A percentile compares a stretch with the other conserved stretches of the same genome.
phyloP scores from a whole-genome alignment of 2,888 invertebrate genomes.

The Cryptophagus acutangulus region DNA sequence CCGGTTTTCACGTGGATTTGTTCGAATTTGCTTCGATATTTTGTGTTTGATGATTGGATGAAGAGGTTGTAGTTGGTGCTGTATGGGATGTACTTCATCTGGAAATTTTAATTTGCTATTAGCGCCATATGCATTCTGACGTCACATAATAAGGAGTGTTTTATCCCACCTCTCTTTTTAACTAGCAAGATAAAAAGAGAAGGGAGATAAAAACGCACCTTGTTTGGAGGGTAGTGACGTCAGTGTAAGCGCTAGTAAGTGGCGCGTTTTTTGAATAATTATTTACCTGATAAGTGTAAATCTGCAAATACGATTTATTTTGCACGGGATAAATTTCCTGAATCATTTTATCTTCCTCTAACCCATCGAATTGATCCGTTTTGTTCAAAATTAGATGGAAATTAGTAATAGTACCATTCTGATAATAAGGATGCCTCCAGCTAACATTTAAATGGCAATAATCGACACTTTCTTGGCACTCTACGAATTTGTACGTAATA shows the following conservation, averaged over 20 bases:
- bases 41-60: constrained; percentile 35
- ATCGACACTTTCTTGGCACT: constrained; percentile 31
- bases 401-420: constrained; percentile 37
- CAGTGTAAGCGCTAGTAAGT: too few species aligned
- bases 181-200: too few species aligned
- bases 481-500: constrained; percentile 36
- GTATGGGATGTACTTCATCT: constrained; percentile 41
- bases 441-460: constrained; percentile 40
- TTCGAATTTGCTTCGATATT: constrained; percentile 32
- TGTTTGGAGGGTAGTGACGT: too few species aligned
- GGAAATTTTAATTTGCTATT: too few species aligned
- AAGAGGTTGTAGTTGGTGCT: constrained; percentile 36
- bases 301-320: constrained; percentile 29
- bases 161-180: too few species aligned
- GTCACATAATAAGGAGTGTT: too few species aligned
- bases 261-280: too few species aligned
- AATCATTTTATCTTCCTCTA: constrained; percentile 28
- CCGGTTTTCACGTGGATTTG: constrained; percentile 31
- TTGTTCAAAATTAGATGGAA: constrained; percentile 39
- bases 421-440: constrained; percentile 41
- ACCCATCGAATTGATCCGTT: constrained; percentile 23
- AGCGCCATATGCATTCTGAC: too few species aligned
- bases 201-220: too few species aligned
- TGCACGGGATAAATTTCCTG: constrained; percentile 34
- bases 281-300: constrained; percentile 35